These are phyloP conservation scores for Potamarius usumacintae DNA, from an alignment of 2,113 vertebrate genomes.

Conservation along the genomic window DNA sequence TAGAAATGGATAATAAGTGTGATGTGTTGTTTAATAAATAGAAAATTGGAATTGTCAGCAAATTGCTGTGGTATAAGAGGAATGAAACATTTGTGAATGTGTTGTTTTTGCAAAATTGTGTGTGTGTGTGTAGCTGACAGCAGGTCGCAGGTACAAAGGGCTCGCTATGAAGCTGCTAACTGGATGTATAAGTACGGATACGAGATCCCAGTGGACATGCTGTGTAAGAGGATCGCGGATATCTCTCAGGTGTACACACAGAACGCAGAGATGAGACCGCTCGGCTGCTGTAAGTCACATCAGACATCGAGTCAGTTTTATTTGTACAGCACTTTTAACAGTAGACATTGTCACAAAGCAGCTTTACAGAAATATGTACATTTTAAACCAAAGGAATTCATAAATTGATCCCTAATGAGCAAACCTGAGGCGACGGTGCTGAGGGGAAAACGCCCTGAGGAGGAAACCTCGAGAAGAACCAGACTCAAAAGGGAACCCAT, in stretches of 20 bases:
- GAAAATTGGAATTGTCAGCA: not conserved
- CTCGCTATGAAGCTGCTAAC: conserved; percentile 96
- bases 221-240: conserved; percentile 96
- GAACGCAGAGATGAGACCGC: conserved; percentile 97
- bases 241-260: conserved; percentile 99
- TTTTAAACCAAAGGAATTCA: too few species aligned
- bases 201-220: conserved; percentile 98
- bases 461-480: too few species aligned
- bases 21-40: not conserved
- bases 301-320: too few species aligned
- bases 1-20: not conserved
- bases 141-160: conserved; percentile 95
- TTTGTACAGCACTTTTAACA: too few species aligned
- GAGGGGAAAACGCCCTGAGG: too few species aligned
- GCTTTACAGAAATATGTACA: too few species aligned
- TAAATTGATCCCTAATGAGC: too few species aligned
- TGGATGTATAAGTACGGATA: conserved; percentile 99
- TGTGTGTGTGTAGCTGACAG: conserved; percentile 82
- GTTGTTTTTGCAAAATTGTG: not conserved
- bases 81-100: not conserved
- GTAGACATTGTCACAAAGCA: not conserved
- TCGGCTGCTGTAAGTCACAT: conserved; percentile 91
- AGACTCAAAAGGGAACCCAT: too few species aligned
- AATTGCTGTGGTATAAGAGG: not conserved
- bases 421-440: too few species aligned